Evolutionary conservation across 2,888 invertebrate genomes (phyloP), one percentile per base, ranked within the genome.

Genomic region (Dicyrtoma fusca): DNA sequence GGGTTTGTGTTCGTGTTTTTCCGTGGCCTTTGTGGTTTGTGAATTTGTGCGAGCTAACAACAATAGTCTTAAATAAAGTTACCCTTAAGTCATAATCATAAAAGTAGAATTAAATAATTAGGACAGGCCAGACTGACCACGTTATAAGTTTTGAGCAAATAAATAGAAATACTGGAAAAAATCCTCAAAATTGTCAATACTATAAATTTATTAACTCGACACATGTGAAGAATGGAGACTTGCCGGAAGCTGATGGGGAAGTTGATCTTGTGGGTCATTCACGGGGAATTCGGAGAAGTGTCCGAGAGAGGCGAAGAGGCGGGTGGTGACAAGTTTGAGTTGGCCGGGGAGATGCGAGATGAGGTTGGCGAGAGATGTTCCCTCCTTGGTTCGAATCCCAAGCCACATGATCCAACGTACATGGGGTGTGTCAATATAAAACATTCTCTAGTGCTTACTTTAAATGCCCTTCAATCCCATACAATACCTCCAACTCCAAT

Each of bases 401-500:
- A 17, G 53, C 17, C 49, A 49, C 25, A 21, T 57, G 25, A 21
- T 53, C 1, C 17, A 53, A n/a, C 21, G 21, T 45, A 45, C 47
- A 17, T 63, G 49, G 23, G 51, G 51, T 64, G 49, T 65, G 51
- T 49, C 65, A 65, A n/a, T 51, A 34, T 49, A 2, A 17, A 25
- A 11, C 34, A 61, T 13, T 61, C 34, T 61, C 17, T 23, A n/a
- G n/a, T n/a, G n/a, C 1, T 57, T 1, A 57, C n/a, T n/a, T 57
- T 25, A 25, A 49, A 10, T 14, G 64, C 19, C 53, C 53, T 57
- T 57, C 57, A 57, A 25, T 57, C 14, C n/a, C 8, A 34, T 34
- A 34, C n/a, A n/a, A n/a, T 57, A 21, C 57, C 25, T 57, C 57
- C 11, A 11, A 34, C 4, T 34, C 34, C 4, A 34, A 34, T 34